Conservation (phyloP, 2,113 vertebrate genomes). For the Salvelinus alpinus region DNA sequence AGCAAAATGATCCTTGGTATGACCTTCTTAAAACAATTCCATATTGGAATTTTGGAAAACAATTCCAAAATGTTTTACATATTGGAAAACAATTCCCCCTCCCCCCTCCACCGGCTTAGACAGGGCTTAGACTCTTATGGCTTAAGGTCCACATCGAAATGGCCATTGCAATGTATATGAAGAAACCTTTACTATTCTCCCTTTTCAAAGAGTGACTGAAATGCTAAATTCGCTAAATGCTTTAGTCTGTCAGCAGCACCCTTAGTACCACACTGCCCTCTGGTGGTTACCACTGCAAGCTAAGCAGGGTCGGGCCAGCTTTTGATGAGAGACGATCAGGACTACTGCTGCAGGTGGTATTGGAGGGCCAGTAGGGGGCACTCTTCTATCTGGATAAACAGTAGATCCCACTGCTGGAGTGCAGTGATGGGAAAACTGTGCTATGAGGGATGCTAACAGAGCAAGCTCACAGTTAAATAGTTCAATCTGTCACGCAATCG, state of each 20-base stretch:
- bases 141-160: neutral
- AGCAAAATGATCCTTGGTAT: too few species aligned
- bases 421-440: neutral
- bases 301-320: neutral
- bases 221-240: neutral
- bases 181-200: neutral
- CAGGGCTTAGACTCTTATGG: too few species aligned
- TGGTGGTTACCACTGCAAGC: neutral
- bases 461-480: neutral
- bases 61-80: too few species aligned
- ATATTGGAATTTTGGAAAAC: too few species aligned
- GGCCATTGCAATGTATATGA: neutral
- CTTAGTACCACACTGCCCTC: neutral
- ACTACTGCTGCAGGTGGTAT: neutral
- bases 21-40: too few species aligned
- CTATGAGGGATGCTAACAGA: neutral
- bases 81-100: too few species aligned
- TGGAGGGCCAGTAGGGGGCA: neutral
- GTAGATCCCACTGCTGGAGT: neutral
- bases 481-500: neutral
- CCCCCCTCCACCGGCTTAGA: too few species aligned
- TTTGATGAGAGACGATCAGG: neutral
- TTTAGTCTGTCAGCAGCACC: neutral
- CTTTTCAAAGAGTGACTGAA: neutral
- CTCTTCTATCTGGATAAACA: neutral